Evolutionary conservation across 2,888 invertebrate genomes (phyloP).

Genomic region (Plebejus anna): DNA sequence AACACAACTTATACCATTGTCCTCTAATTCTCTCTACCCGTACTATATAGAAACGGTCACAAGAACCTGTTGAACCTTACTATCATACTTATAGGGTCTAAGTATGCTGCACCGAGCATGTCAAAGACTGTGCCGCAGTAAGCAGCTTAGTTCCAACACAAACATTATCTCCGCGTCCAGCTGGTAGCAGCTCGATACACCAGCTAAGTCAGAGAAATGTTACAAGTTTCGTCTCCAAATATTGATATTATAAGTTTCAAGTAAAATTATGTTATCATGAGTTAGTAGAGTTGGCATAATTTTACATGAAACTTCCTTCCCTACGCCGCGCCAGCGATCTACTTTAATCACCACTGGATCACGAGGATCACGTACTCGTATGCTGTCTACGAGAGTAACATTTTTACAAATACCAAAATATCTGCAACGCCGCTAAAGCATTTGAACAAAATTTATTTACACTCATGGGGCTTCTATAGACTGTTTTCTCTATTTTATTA

Average conservation of each 20-base stretch:
- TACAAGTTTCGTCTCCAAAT: background rate
- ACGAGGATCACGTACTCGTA: too few relatives aligned
- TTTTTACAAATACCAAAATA: too few relatives aligned
- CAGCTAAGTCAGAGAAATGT: background rate
- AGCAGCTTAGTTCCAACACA: conserved; percentile 3
- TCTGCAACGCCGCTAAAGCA: too few relatives aligned
- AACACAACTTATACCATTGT: background rate
- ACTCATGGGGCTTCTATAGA: too few relatives aligned
- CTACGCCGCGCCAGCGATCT: too few relatives aligned
- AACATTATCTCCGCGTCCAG: background rate
- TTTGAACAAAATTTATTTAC: too few relatives aligned
- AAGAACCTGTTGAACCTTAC: background rate
- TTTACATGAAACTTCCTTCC: too few relatives aligned
- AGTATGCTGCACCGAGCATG: background rate
- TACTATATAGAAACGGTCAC: background rate
- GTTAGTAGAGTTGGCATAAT: too few relatives aligned
- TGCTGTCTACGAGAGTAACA: too few relatives aligned
- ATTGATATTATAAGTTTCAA: background rate
- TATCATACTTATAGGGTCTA: background rate
- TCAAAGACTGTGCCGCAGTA: background rate
- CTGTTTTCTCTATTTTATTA: too few relatives aligned
- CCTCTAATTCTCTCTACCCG: background rate
- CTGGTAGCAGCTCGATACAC: background rate
- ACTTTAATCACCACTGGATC: too few relatives aligned
- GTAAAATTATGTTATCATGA: too few relatives aligned